Evolutionary conservation across 2,888 invertebrate genomes (phyloP).

Genomic region (Pterobdella sp.): DNA sequence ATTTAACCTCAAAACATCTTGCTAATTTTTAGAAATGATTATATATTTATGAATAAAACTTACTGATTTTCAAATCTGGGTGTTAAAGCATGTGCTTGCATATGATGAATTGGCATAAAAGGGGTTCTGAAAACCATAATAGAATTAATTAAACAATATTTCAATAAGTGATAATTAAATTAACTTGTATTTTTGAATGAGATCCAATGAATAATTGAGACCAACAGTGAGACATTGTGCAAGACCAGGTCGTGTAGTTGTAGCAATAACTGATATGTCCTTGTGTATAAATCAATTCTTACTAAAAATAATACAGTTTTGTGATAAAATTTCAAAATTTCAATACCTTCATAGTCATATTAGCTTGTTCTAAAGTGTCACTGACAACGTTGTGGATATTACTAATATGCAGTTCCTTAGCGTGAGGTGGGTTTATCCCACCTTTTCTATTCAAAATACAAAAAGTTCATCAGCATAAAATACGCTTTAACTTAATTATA

Average conservation of each 20-base stretch:
- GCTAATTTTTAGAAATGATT: neutral
- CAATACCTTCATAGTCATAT: slow-evolving; percentile 31
- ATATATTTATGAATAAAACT: neutral
- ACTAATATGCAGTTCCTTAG: slow-evolving; percentile 69
- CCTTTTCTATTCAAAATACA: slow-evolving; percentile 70
- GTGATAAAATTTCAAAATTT: no score
- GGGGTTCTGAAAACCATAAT: slow-evolving; percentile 54
- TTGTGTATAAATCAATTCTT: no score
- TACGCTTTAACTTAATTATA: no score
- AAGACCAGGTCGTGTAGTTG: slow-evolving; percentile 83
- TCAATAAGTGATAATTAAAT: neutral
- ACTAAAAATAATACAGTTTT: no score
- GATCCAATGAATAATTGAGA: slow-evolving; percentile 68
- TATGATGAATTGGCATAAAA: slow-evolving; percentile 91
- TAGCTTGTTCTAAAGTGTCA: slow-evolving; percentile 31
- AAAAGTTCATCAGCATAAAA: no score
- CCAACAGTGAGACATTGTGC: slow-evolving; percentile 71
- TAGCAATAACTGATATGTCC: slow-evolving; percentile 64
- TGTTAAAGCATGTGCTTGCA: slow-evolving; percentile 94
- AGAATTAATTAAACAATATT: neutral
- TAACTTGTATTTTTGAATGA: slow-evolving; percentile 56
- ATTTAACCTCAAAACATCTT: neutral
- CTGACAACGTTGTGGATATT: slow-evolving; percentile 68
- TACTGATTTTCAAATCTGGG: slow-evolving; percentile 59
- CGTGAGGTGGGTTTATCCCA: slow-evolving; percentile 81